A percentile compares a stretch with the other conserved stretches of the same genome.
These are phyloP conservation scores for Microtus ochrogaster DNA, from an alignment of 2,113 vertebrate species.

Conservation along the genomic window DNA sequence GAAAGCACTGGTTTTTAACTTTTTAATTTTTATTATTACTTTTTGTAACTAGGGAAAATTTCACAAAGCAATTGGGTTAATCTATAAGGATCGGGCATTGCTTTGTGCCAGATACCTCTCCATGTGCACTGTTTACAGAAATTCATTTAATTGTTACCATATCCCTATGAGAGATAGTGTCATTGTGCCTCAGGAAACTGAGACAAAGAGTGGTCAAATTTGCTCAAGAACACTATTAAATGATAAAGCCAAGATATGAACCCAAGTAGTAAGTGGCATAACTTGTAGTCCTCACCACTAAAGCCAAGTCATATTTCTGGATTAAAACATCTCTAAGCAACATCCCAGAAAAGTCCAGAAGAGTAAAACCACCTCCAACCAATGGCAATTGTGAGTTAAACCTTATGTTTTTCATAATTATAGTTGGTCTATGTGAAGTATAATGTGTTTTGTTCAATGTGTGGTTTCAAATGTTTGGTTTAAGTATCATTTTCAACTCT, in stretches of 20 bases:
- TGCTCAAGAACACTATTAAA: constrained; percentile 37
- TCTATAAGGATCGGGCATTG: neutral
- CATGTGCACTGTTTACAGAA: neutral
- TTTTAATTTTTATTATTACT: neutral
- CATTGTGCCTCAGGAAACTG: neutral
- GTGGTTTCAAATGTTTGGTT: constrained; percentile 67
- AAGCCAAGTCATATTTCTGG: constrained; percentile 59
- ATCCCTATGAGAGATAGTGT: neutral
- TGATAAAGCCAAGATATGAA: constrained; percentile 6
- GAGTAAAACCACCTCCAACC: constrained; percentile 64
- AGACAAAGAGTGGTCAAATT: neutral
- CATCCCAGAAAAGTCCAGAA: constrained; percentile 55
- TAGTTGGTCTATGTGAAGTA: constrained; percentile 48
- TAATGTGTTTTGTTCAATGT: constrained; percentile 60
- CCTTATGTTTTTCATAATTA: constrained; percentile 72
- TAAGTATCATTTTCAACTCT: constrained; percentile 65
- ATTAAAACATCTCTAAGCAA: constrained; percentile 55
- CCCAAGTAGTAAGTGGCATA: neutral
- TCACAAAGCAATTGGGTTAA: neutral
- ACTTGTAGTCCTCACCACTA: neutral
- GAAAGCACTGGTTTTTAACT: neutral
- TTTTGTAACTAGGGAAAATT: neutral
- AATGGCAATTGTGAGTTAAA: constrained; percentile 59
- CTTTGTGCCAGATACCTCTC: neutral
- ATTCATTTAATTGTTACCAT: neutral